Evolutionary conservation across 2,797 vertebrate genomes (phyloP).

Genomic region (Anguilla obscura): DNA sequence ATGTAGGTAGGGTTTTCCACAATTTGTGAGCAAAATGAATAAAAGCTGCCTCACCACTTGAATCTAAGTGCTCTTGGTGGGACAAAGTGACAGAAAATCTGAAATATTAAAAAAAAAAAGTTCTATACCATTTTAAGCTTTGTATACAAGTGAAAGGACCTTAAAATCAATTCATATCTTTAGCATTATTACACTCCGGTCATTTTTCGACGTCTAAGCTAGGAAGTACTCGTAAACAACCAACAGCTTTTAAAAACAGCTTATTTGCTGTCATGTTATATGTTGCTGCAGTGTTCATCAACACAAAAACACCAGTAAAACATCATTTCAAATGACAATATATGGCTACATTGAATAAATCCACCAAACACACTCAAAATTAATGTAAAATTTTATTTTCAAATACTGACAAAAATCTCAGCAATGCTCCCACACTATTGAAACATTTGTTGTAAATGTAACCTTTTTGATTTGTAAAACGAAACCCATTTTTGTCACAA

Average conservation of each 20-base stretch:
- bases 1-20: no score
- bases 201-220: not conserved
- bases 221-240: not conserved
- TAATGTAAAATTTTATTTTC: constrained; percentile 82
- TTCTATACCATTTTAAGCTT: no score
- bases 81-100: no score
- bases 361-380: constrained; percentile 35
- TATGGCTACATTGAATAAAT: not conserved
- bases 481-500: constrained; percentile 54
- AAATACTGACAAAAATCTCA: constrained; percentile 77
- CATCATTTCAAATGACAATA: not conserved
- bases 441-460: constrained; percentile 65
- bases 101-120: no score
- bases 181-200: not conserved
- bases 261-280: not conserved
- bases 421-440: constrained; percentile 61
- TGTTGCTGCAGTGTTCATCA: not conserved
- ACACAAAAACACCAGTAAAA: not conserved
- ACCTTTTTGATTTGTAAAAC: constrained; percentile 65
- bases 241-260: not conserved
- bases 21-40: no score
- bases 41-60: no score
- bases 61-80: no score
- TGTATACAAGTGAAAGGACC: no score
- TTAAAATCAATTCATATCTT: no score